Base-by-base conservation (phyloP, 2,113 vertebrate genomes). In the Emydocephalus ijimae region DNA sequence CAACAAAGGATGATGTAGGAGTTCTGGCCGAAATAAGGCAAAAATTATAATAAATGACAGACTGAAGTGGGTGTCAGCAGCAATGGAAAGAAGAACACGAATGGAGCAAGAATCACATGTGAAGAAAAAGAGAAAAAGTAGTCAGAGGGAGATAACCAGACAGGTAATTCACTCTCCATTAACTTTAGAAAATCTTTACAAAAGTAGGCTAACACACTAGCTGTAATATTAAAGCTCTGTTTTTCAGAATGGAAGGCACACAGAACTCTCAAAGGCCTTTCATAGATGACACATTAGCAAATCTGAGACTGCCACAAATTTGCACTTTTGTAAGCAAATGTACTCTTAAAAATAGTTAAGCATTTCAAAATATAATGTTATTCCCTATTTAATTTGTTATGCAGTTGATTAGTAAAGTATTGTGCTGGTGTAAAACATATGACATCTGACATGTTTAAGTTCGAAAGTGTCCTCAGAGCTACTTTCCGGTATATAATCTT, bases 21-120 rank as follows among this genome's bases (percentile, higher is more conserved):
- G 85, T 86, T 93, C 92, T 14, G 96, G 96, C 93, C 95, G 96
- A 97, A 96, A 96, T 95, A 96, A 95, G 95, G 96, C 59, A 94
- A 92, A 94, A 96, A 64, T 96, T 94, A 95, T 95, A 96, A 96
- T 85, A 96, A 95, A 52, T 50, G 97, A 97, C 97, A 97, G 96
- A 97, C 96, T 95, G 96, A 95, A 96, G 93, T 95, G 97, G 94
- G 95, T 95, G 95, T 96, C 89, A 87, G 39, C 6, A 43, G 89
- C 15, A 57, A 50, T 21, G 81, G 74, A 74, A 95, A 94, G 91
- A 93, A 95, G 95, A 95, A 95, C 89, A 94, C 57, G 94, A 96
- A 96, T 94, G 94, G 90, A 94, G 95, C 92, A 94, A 93, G 94
- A 97, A 96, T 93, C 96, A 94, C n/a, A 97, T 23, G 34, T 81